Evolutionary conservation across 2,888 invertebrate genomes (phyloP).

Genomic region (Campoplex nolae): DNA sequence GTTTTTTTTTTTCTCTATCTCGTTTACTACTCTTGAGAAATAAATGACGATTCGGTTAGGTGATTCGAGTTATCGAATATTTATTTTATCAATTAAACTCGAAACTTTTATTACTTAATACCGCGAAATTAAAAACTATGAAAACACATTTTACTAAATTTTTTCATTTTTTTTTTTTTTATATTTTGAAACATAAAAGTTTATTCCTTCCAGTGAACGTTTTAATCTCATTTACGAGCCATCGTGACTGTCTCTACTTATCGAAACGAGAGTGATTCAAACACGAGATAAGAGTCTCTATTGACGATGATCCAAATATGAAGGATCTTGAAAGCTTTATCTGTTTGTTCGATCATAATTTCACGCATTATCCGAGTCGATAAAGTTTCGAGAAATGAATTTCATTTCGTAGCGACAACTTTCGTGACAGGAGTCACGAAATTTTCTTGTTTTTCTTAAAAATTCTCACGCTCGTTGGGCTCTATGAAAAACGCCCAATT

Average conservation of each 20-base stretch:
- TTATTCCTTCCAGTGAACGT: background rate
- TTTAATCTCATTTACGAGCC: slow-evolving; percentile 43
- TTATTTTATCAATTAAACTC: background rate
- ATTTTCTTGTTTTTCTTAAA: background rate
- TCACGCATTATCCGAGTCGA: slow-evolving; percentile 11
- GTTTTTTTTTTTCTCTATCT: background rate
- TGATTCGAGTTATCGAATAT: background rate
- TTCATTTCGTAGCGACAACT: background rate
- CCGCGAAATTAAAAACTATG: background rate
- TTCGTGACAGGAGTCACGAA: too few relatives aligned
- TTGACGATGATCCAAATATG: slow-evolving; percentile 40
- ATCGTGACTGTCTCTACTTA: slow-evolving; percentile 30
- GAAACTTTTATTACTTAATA: background rate
- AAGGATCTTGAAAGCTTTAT: slow-evolving; percentile 4
- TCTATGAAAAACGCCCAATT: slow-evolving; percentile 49
- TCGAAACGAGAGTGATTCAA: slow-evolving; percentile 32
- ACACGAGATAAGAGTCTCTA: slow-evolving; percentile 8
- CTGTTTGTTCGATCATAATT: background rate
- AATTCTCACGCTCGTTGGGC: background rate
- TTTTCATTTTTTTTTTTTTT: background rate
- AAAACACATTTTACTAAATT: background rate
- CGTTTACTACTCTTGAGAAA: background rate
- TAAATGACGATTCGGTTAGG: background rate
- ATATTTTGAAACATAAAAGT: background rate
- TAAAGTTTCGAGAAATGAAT: background rate